Conservation (phyloP, 2,888 invertebrate species). For the Aleiodes leptofemur region DNA sequence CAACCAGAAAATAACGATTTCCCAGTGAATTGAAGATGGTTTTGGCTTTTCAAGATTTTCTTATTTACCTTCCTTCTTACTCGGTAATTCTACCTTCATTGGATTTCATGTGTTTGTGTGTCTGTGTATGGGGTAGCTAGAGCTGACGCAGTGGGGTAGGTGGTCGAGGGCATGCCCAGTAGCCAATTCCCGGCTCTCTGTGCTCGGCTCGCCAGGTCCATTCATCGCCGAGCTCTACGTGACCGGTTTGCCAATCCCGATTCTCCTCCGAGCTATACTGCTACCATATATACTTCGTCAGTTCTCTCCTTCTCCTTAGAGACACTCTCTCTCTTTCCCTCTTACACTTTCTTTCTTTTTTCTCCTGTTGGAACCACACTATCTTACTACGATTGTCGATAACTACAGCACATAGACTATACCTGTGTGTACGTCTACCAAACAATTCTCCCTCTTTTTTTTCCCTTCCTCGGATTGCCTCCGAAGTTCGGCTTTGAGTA, state of each 20-base stretch:
- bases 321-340: constrained; percentile 48
- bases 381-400: constrained; percentile 17
- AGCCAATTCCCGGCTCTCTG: constrained; percentile 73
- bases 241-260: constrained; percentile 74
- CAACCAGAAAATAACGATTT: constrained; percentile 12
- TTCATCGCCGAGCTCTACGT: constrained; percentile 75
- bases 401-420: constrained; percentile 34
- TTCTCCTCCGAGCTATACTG: constrained; percentile 53
- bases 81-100: constrained; percentile 60
- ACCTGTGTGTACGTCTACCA: constrained; percentile 61
- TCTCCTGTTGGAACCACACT: constrained; percentile 50
- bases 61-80: constrained; percentile 27
- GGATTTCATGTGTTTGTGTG: constrained; percentile 23
- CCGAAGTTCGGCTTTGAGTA: constrained; percentile 12
- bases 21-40: neutral
- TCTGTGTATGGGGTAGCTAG: constrained; percentile 64
- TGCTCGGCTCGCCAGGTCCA: constrained; percentile 74
- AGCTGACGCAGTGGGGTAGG: constrained; percentile 72
- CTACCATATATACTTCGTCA: constrained; percentile 39
- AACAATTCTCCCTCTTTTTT: constrained; percentile 64
- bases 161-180: constrained; percentile 73
- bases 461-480: constrained; percentile 39
- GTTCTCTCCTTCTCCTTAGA: constrained; percentile 45
- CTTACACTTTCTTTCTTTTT: constrained; percentile 49
- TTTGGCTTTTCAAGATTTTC: constrained; percentile 3